Evolutionary conservation across 1,140 invertebrate genomes (phyloP).

Genomic region (Potamilus streckersoni): DNA sequence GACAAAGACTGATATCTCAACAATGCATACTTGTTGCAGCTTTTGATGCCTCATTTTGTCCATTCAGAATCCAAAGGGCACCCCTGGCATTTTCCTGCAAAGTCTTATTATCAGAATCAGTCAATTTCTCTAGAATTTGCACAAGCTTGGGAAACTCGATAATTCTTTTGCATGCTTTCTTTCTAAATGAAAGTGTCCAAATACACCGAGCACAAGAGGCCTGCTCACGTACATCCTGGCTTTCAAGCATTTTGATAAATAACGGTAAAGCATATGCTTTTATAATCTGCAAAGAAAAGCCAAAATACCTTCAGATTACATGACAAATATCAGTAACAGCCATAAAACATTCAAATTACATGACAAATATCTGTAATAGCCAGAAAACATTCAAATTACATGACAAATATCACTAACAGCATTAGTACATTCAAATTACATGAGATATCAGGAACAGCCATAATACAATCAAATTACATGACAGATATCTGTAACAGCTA

Average conservation of each 20-base stretch:
- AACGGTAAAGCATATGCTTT: constrained; percentile 48
- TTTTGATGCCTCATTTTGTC: constrained; percentile 52
- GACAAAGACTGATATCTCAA: too few species aligned
- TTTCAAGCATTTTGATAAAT: constrained; percentile 50
- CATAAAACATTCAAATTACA: background rate
- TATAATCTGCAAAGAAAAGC: constrained; percentile 42
- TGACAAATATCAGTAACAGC: background rate
- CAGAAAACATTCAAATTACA: background rate
- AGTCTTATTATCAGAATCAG: constrained; percentile 39
- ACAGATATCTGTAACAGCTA: too few species aligned
- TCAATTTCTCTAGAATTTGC: constrained; percentile 44
- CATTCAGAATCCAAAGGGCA: constrained; percentile 55
- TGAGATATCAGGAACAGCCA: too few species aligned
- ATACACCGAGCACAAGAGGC: constrained; percentile 42
- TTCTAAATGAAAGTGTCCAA: constrained; percentile 59
- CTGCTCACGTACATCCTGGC: constrained; percentile 48
- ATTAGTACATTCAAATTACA: too few species aligned
- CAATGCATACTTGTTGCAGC: constrained; percentile 33
- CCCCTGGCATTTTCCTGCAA: constrained; percentile 52
- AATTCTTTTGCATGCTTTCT: constrained; percentile 45
- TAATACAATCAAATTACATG: too few species aligned
- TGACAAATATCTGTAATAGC: too few species aligned
- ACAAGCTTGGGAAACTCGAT: constrained; percentile 45
- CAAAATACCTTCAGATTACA: background rate
- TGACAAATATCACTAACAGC: too few species aligned